Evolutionary conservation across 2,113 vertebrate genomes (phyloP).

Genomic region (Channa argus): DNA sequence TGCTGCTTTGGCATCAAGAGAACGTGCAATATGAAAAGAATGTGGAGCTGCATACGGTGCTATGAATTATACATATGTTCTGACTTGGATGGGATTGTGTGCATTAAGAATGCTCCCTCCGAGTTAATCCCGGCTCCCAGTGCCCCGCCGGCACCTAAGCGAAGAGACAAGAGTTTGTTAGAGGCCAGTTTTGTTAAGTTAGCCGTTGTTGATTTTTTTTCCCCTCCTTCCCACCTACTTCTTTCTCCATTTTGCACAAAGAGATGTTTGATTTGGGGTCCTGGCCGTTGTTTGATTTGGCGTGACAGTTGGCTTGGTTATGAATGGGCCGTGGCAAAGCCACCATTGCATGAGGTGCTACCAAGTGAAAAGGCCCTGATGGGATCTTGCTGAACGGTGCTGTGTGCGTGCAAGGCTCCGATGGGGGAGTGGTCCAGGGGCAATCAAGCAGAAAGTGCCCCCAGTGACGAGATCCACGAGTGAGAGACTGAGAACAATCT

Average conservation of each 20-base stretch:
- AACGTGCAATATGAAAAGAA: conserved; percentile 56
- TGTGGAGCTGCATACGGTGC: conserved; percentile 60
- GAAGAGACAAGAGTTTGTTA: conserved; percentile 69
- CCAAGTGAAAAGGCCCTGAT: conserved; percentile 79
- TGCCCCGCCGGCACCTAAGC: conserved; percentile 53
- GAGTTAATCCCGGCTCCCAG: conserved; percentile 72
- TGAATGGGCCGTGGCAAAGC: conserved; percentile 75
- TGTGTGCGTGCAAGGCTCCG: conserved; percentile 50
- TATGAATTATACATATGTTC: conserved; percentile 79
- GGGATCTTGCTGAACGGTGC: conserved; percentile 72
- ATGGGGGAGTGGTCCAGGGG: conserved; percentile 67
- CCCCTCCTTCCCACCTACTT: conserved; percentile 38
- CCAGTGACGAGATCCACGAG: conserved; percentile 72
- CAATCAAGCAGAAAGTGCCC: conserved; percentile 78
- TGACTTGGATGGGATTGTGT: conserved; percentile 62
- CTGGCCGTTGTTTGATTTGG: conserved; percentile 73
- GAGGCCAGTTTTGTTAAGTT: conserved; percentile 78
- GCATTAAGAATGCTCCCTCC: conserved; percentile 64
- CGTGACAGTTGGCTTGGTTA: conserved; percentile 75
- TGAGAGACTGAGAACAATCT: conserved; percentile 73
- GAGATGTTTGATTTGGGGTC: conserved; percentile 77
- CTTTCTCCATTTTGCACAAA: conserved; percentile 58
- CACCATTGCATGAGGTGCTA: conserved; percentile 68
- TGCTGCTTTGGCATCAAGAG: conserved; percentile 40
- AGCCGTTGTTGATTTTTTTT: conserved; percentile 48